A percentile compares a stretch with the other conserved stretches of the same genome.
phyloP scores from a whole-genome alignment of 2,113 vertebrate genomes.

The Lethenteron camtschaticum region DNA sequence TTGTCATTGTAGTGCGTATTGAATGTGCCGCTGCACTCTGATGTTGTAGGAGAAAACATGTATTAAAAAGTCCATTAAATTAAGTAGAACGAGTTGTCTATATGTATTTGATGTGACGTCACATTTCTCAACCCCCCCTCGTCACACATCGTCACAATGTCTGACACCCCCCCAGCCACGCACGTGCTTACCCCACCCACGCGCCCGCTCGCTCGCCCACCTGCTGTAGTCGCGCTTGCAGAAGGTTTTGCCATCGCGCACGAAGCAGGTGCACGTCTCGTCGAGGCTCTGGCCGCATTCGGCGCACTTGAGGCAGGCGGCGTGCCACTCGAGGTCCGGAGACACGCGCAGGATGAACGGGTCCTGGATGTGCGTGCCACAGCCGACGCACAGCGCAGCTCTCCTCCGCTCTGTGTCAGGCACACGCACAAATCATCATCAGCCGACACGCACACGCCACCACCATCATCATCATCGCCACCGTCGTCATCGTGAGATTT shows the following conservation, averaged over 20 bases:
- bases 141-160: too few species aligned
- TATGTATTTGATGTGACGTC: too few species aligned
- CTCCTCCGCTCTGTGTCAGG: background rate
- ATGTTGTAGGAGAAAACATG: too few species aligned
- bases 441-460: too few species aligned
- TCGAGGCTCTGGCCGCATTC: conserved; percentile 97
- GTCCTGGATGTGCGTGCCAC: conserved; percentile 98
- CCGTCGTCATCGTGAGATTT: too few species aligned
- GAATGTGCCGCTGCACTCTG: too few species aligned
- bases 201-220: conserved; percentile 25
- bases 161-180: background rate
- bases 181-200: background rate
- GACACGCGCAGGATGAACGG: conserved; percentile 97
- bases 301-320: conserved; percentile 90
- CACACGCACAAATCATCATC: too few species aligned
- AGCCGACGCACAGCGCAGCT: conserved; percentile 75
- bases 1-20: too few species aligned
- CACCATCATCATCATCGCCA: too few species aligned
- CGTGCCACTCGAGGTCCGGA: conserved; percentile 98
- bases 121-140: too few species aligned
- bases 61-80: too few species aligned
- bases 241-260: conserved; percentile 94
- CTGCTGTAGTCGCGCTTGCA: conserved; percentile 98
- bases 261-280: conserved; percentile 96
- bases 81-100: too few species aligned